These are phyloP conservation scores for Euplexia lucipara DNA, from an alignment of 2,888 invertebrate species.

Conservation along the genomic window DNA sequence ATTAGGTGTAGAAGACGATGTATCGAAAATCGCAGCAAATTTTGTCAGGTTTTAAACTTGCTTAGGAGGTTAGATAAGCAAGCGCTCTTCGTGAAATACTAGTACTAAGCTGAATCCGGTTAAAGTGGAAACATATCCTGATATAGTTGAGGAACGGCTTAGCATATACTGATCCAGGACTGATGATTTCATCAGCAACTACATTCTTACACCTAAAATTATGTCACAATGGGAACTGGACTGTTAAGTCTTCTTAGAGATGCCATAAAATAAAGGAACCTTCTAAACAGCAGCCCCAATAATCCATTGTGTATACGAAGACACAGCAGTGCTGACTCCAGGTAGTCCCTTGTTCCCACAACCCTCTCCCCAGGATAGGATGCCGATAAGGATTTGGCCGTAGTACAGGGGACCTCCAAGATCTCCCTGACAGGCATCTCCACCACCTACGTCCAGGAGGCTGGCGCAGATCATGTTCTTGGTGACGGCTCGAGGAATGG, in stretches of 20 bases:
- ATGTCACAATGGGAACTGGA: background rate
- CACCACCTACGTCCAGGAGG: conserved; percentile 68
- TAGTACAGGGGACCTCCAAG: conserved; percentile 87
- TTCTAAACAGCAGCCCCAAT: conserved; percentile 51
- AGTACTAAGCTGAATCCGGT: background rate
- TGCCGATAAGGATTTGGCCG: conserved; percentile 78
- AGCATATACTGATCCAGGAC: background rate
- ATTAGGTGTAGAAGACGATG: background rate
- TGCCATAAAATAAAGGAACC: too few relatives aligned
- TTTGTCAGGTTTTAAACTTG: background rate
- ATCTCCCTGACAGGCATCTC: conserved; percentile 82
- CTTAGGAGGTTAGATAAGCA: background rate
- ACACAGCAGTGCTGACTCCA: conserved; percentile 84
- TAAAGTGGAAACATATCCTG: background rate
- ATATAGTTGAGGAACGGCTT: too few relatives aligned
- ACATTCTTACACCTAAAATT: background rate
- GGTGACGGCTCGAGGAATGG: conserved; percentile 63
- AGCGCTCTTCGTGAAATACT: too few relatives aligned
- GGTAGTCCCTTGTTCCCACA: conserved; percentile 83
- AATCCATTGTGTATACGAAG: conserved; percentile 75
- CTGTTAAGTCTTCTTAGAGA: too few relatives aligned
- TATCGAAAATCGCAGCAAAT: background rate
- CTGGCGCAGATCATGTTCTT: conserved; percentile 81
- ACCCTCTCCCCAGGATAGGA: conserved; percentile 86
- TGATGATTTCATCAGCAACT: background rate